Evolutionary conservation across 2,113 vertebrate genomes (phyloP), one percentile per base, ranked within the genome.

Genomic region (Miniopterus natalensis): DNA sequence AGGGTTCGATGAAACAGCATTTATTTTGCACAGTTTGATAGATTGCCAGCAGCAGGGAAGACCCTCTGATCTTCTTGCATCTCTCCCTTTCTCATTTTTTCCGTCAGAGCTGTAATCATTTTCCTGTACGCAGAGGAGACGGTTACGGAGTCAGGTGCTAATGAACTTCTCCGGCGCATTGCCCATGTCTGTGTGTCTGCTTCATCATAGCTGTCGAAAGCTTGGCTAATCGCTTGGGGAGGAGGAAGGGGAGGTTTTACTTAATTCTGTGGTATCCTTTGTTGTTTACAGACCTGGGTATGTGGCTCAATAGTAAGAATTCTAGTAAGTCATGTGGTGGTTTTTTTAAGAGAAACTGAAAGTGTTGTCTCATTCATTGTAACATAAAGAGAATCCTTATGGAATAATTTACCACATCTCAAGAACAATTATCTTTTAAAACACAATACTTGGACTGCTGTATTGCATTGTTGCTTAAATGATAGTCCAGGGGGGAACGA

Each of bases 21-120:
- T 97, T 96, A 83, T 92, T 93, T 95, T 70, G 29, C 90, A 81
- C 55, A 66, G 47, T 95, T 74, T 96, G 97, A 97, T 96, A 75
- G 77, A 84, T 96, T 95, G 92, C 70, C 29, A 78, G 95, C 70
- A 66, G 63, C 80, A 85, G 29, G 63, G 77, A 88, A 79, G 65
- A 31, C 9, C 45, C 92, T 97, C 63, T 96, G 81, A 85, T 98
- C n/a, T 77, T 85, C 68, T 75, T 66, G 7, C 59, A 9, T 70
- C 92, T 98, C 96, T 95, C 90, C 95, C 59, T 92, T 97, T 63
- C 65, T 93, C 90, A 20, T 96, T 95, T 97, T 91, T 90, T 97
- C 90, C 84, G 59, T 94, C 84, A 89, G 86, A 95, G 59, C 71
- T 91, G 88, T 88, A 95, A 96, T 84, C 90, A 42, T 97, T 92